Percentiles rank a stretch among this genome's conserved stretches.
These are phyloP conservation scores for Notarius quadriscutis DNA, from an alignment of 2,113 vertebrate genomes.

Conservation along the genomic window DNA sequence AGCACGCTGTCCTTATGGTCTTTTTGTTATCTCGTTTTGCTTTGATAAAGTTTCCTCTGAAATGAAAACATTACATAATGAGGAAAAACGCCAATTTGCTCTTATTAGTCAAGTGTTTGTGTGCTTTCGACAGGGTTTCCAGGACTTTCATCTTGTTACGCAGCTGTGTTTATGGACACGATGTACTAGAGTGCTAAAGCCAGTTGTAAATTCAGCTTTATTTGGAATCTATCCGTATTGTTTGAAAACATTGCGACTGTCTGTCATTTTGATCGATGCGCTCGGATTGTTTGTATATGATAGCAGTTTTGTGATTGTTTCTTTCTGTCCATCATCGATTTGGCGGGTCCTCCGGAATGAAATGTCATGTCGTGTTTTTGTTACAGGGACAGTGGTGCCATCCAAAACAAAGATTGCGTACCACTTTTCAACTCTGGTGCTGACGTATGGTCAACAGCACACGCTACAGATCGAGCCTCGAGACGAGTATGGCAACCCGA, in stretches of 20 bases:
- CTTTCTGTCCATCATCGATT: not conserved
- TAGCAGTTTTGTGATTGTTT: not conserved
- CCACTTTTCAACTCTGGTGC: constrained; percentile 96
- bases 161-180: constrained; percentile 27
- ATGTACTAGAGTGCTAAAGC: constrained; percentile 22
- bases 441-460: constrained; percentile 90
- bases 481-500: constrained; percentile 96
- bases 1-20: not conserved
- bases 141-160: not conserved
- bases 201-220: constrained; percentile 13
- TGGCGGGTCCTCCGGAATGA: not conserved
- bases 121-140: not conserved
- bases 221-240: not conserved
- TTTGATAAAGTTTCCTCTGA: not conserved
- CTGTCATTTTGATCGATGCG: constrained; percentile 21
- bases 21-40: not conserved
- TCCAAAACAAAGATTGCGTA: constrained; percentile 97
- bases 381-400: constrained; percentile 90
- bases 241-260: constrained; percentile 18
- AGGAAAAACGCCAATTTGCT: not conserved
- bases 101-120: constrained; percentile 1
- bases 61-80: not conserved
- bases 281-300: not conserved
- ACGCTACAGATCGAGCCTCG: constrained; percentile 93
- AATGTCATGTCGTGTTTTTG: not conserved